phyloP scores from a whole-genome alignment of 2,113 vertebrate genomes.

The Ameiurus melas region DNA sequence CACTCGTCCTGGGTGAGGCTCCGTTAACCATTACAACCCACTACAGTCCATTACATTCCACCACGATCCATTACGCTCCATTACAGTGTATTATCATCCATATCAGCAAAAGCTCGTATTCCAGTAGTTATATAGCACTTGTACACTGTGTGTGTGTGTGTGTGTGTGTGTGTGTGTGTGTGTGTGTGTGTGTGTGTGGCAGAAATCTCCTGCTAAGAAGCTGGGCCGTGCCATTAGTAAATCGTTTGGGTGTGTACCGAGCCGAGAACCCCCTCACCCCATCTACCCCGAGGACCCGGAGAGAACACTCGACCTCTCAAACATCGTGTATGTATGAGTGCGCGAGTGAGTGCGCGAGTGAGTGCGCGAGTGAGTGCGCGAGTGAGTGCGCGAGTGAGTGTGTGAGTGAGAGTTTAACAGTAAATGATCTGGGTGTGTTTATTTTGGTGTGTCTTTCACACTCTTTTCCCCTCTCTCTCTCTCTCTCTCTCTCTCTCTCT shows the following conservation, averaged over 20 bases:
- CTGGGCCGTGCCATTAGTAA: constrained; percentile 90
- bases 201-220: constrained; percentile 95
- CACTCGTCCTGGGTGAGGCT: constrained; percentile 92
- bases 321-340: constrained; percentile 87
- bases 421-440: background rate
- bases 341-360: constrained; percentile 32
- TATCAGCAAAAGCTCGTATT: background rate
- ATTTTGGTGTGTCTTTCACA: background rate
- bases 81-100: background rate
- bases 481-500: constrained; percentile 16
- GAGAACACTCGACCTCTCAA: constrained; percentile 87
- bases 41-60: background rate
- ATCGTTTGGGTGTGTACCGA: constrained; percentile 90
- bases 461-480: background rate
- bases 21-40: background rate
- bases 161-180: constrained; percentile 33
- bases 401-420: background rate
- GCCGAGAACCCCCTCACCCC: constrained; percentile 83
- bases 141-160: background rate
- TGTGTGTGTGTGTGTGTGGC: constrained; percentile 46
- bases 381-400: background rate
- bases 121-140: background rate
- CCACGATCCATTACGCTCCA: background rate
- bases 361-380: background rate
- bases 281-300: constrained; percentile 91